phyloP scores from a whole-genome alignment of 1,140 invertebrate species.

The Prorops nasuta region DNA sequence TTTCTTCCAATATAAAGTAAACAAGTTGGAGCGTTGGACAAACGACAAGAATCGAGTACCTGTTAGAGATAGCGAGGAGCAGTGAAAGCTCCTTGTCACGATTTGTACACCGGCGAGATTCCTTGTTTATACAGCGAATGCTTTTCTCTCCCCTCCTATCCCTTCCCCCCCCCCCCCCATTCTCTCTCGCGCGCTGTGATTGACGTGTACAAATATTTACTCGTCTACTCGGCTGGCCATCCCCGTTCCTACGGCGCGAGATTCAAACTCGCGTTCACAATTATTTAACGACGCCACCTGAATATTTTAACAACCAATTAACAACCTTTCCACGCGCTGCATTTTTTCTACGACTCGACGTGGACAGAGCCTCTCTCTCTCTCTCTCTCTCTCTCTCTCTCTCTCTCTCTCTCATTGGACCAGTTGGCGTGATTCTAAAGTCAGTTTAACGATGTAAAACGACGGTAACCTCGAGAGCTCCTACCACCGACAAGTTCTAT shows the following conservation, averaged over 20 bases:
- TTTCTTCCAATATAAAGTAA: conserved; percentile 13
- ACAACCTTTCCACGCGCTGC: too few species aligned
- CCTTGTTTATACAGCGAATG: conserved; percentile 34
- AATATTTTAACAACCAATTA: too few species aligned
- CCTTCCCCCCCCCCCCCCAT: too few species aligned
- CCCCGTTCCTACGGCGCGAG: conserved; percentile 9
- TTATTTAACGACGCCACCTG: too few species aligned
- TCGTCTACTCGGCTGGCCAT: conserved; percentile 30
- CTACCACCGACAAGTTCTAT: too few species aligned
- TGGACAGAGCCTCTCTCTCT: neutral
- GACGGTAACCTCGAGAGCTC: too few species aligned
- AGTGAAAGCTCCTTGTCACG: conserved; percentile 11
- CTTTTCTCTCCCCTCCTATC: too few species aligned
- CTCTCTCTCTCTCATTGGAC: neutral
- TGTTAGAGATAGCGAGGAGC: conserved; percentile 28
- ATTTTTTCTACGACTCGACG: too few species aligned
- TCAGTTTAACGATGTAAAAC: too few species aligned
- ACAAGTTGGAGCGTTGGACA: conserved; percentile 20
- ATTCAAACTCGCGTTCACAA: conserved; percentile 14
- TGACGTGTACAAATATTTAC: conserved; percentile 38
- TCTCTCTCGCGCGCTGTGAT: conserved; percentile 28
- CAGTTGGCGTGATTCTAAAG: too few species aligned
- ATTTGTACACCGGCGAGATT: neutral
- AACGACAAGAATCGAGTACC: conserved; percentile 29
- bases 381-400: neutral